Evolutionary conservation across 1,140 invertebrate genomes (phyloP), one percentile per base, ranked within the genome.

Genomic region (Lepidurus packardi): DNA sequence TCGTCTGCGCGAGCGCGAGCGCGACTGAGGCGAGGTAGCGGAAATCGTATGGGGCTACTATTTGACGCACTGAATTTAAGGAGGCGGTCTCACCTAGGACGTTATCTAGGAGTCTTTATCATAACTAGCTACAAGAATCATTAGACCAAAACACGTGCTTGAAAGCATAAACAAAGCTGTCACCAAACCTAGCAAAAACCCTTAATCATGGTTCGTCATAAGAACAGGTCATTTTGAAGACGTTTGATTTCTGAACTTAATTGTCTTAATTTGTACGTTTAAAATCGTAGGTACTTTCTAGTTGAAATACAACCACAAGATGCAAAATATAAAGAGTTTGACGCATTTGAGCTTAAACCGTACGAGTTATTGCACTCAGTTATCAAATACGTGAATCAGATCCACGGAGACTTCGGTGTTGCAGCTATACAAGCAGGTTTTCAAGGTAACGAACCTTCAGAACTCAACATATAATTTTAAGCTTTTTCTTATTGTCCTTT

Each of bases 401-500:
- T 78, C 16, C 78, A 78, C 47, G 78, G 73, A 43, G 24, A 75
- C 10, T 78, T 78, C 41, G 78, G 78, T 7, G 78, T 45, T 74
- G 78, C 78, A 74, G 74, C 78, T 13, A 44, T 78, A 6, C 74
- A 34, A 34, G 41, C 43, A 41, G 78, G 75, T 24, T 45, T 77
- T n/a, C 43, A 77, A 34, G 75, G 75, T 77, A 77, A 65, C 2
- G 24, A 13, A 75, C 13, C 7, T 7, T 16, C 10, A 43, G 24
- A 73, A 73, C n/a, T 24, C 24, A 73, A 73, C n/a, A 4, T 24
- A n/a, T 24, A n/a, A n/a, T 73, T 75, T 75, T 42, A 75, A 75
- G 42, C 25, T 75, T 5, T 5, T 75, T 5, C 24, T 24, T 25
- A 7, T 79, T 74, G 82, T 82, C 80, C 81, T 74, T 79, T 80